Base-by-base conservation (phyloP, 2,113 vertebrate species). In the Brevimyrus niger region DNA sequence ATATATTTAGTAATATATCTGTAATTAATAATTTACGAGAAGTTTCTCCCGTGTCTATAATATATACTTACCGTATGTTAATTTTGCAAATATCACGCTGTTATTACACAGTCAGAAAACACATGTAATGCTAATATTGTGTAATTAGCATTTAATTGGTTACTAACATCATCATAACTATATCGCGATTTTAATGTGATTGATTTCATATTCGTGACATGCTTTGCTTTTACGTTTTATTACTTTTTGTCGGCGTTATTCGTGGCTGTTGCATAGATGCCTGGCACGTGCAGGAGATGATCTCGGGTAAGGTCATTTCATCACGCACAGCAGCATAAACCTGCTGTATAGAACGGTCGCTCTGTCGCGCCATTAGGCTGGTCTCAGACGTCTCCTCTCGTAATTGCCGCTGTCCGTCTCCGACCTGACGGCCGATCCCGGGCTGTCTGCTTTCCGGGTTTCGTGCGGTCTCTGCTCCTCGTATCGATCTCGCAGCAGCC, bases 401-500 rank as follows among this genome's bases (percentile, higher is more conserved):
- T 73, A 73, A 73, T 69, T 69, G 61, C n/a, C 61, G 61, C 27
- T 27, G 61, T 69, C 61, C 61, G 61, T 73, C 27, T 35, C 10
- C 3, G 65, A 4, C 3, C 65, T 73, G 27, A 23, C 73, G 73
- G 31, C 35, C 35, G 17, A 10, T 27, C 73, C 31, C 35, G 4
- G 61, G 61, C 61, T 61, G 58, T 61, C 7, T 23, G 58, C 58
- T 61, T 23, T 23, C 58, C n/a, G 23, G 5, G 10, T 23, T 53
- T 47, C 85, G 15, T 19, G 31, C 48, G 47, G 50, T 73, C 65
- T 3, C 88, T 48, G 76, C 89, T 51, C n/a, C 47, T 38, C 31
- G 55, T 88, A 88, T 88, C 69, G 90, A 88, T 90, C 31, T 51
- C 80, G 38, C 90, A 48, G 44, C 19, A 88, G 82, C 82, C 82